phyloP scores from a whole-genome alignment of 2,113 vertebrate genomes.

The Phalacrocorax pelagicus region DNA sequence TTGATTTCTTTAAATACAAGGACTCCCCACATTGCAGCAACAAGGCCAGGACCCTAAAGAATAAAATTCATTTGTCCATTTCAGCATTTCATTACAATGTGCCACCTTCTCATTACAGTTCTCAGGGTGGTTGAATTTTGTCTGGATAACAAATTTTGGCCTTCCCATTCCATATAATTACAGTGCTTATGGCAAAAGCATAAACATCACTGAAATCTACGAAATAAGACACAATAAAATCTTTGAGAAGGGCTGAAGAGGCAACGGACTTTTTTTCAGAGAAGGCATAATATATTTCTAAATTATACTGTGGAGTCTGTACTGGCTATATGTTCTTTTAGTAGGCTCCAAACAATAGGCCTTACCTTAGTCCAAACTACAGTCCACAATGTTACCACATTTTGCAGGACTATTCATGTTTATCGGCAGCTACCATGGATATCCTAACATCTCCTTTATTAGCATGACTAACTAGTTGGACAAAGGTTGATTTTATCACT shows the following conservation, averaged over 20 bases:
- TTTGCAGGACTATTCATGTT: not conserved
- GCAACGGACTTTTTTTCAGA: not conserved
- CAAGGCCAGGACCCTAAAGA: constrained; percentile 84
- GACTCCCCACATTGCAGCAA: constrained; percentile 88
- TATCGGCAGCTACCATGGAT: not conserved
- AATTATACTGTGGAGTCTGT: not conserved
- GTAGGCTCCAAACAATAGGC: not conserved
- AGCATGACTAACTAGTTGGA: not conserved
- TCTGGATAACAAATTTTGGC: not conserved
- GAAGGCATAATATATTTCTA: not conserved
- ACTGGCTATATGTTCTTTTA: not conserved
- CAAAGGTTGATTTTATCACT: not conserved
- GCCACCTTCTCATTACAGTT: not conserved
- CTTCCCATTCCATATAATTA: not conserved
- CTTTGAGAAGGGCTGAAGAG: not conserved
- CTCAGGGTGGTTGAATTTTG: not conserved
- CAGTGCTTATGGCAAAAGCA: not conserved
- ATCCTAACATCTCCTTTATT: not conserved
- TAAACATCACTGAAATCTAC: not conserved
- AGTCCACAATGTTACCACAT: not conserved
- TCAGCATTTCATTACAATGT: constrained; percentile 2
- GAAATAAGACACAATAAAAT: not conserved
- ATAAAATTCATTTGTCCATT: not conserved
- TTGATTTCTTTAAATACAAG: constrained; percentile 90
- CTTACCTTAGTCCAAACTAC: not conserved